Percentiles rank a stretch among this genome's conserved stretches.
phyloP scores from a whole-genome alignment of 2,888 invertebrate genomes.

The Willowsia nigromaculata region DNA sequence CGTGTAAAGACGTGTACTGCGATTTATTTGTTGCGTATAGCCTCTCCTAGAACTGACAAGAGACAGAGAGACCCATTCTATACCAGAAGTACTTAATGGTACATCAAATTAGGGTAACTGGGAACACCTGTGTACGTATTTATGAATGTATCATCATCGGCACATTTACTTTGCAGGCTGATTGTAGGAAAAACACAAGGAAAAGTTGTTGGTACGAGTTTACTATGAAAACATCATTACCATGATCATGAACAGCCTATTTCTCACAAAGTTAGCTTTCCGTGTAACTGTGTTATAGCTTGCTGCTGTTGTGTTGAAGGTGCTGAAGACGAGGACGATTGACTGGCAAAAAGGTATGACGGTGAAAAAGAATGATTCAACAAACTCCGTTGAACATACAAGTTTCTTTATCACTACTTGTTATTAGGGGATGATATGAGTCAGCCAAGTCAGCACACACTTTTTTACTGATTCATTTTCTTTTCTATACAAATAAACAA shows the following conservation, averaged over 20 bases:
- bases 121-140: slow-evolving; percentile 63
- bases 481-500: neutral
- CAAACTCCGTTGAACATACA: slow-evolving; percentile 49
- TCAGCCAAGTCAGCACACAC: slow-evolving; percentile 64
- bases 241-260: slow-evolving; percentile 54
- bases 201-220: slow-evolving; percentile 69
- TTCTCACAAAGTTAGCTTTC: slow-evolving; percentile 68
- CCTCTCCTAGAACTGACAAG: neutral
- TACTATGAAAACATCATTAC: slow-evolving; percentile 30
- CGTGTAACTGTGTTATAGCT: slow-evolving; percentile 70
- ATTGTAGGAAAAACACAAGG: slow-evolving; percentile 54
- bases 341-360: slow-evolving; percentile 12
- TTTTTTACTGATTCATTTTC: neutral
- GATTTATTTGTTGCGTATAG: neutral
- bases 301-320: slow-evolving; percentile 8
- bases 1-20: neutral
- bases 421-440: slow-evolving; percentile 53
- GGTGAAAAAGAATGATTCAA: slow-evolving; percentile 47
- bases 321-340: neutral
- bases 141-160: slow-evolving; percentile 8
- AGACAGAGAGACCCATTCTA: neutral
- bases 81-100: slow-evolving; percentile 26
- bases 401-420: slow-evolving; percentile 43
- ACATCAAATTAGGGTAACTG: slow-evolving; percentile 55
- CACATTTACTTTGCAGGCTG: neutral